phyloP scores from a whole-genome alignment of 1,140 invertebrate genomes.

The Arion vulgaris region DNA sequence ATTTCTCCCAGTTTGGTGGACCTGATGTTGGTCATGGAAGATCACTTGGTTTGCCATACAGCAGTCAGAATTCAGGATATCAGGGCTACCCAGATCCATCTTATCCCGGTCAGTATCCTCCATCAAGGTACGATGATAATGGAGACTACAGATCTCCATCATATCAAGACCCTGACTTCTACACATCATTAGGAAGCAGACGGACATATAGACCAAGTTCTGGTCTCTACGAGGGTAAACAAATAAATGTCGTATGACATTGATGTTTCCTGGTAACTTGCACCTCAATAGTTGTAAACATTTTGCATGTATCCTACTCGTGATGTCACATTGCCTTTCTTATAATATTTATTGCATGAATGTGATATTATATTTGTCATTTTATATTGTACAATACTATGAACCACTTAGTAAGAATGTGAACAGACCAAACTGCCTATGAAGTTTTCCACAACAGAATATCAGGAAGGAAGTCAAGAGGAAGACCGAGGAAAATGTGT shows the following conservation, averaged over 20 bases:
- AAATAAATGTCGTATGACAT: neutral
- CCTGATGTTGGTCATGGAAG: slow-evolving; percentile 17
- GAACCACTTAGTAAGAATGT: no score
- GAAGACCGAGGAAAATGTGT: no score
- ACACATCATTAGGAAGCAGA: neutral
- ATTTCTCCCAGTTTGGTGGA: slow-evolving; percentile 31
- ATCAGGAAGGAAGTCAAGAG: no score
- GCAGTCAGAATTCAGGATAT: slow-evolving; percentile 26
- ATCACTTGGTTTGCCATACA: neutral
- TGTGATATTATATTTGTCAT: no score
- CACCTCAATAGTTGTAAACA: no score
- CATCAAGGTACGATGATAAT: slow-evolving; percentile 15
- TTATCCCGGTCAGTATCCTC: neutral
- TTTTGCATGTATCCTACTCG: no score
- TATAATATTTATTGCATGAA: no score
- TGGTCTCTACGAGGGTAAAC: slow-evolving; percentile 38
- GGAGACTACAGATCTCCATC: slow-evolving; percentile 20
- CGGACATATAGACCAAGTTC: neutral
- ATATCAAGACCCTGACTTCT: slow-evolving; percentile 35
- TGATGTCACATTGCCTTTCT: no score
- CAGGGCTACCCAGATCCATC: slow-evolving; percentile 18
- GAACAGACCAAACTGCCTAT: no score
- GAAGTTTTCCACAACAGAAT: no score
- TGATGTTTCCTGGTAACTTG: neutral
- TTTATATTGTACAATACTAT: no score